Evolutionary conservation across 2,797 vertebrate species (phyloP).

Genomic region (Rhadinocentrus ornatus): DNA sequence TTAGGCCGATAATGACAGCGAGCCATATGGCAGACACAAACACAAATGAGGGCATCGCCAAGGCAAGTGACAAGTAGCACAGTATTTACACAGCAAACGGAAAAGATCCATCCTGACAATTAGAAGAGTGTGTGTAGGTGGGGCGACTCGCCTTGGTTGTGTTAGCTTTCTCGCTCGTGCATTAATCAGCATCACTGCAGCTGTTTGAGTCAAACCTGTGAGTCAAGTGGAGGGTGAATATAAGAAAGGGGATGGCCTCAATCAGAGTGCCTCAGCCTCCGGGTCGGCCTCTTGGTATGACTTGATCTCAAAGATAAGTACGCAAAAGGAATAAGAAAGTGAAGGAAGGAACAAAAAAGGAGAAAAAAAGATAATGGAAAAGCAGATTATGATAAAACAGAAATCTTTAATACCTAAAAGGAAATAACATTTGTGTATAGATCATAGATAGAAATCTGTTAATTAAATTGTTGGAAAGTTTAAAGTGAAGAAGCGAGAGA

Average conservation of each 20-base stretch:
- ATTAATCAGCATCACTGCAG: slow-evolving; percentile 50
- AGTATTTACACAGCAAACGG: slow-evolving; percentile 44
- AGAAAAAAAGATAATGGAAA: too few relatives aligned
- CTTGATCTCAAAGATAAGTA: neutral
- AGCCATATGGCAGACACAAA: slow-evolving; percentile 61
- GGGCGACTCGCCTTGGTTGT: slow-evolving; percentile 13
- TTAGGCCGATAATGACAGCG: slow-evolving; percentile 49
- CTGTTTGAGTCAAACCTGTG: slow-evolving; percentile 12
- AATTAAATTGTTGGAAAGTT: too few relatives aligned
- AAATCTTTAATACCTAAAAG: too few relatives aligned
- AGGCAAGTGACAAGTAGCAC: slow-evolving; percentile 41
- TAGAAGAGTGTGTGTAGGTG: slow-evolving; percentile 20
- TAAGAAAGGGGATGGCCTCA: neutral
- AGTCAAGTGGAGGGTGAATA: neutral
- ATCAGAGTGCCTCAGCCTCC: neutral
- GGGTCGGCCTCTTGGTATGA: accelerated
- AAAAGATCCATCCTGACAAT: slow-evolving; percentile 41
- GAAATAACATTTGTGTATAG: too few relatives aligned
- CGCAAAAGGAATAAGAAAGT: too few relatives aligned
- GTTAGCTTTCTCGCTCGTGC: slow-evolving; percentile 36
- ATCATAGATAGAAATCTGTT: too few relatives aligned
- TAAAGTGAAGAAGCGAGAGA: too few relatives aligned
- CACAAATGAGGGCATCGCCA: slow-evolving; percentile 47
- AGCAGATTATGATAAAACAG: too few relatives aligned
- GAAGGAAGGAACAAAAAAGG: neutral